phyloP scores from a whole-genome alignment of 2,888 invertebrate genomes.

The Macrophya alboannulata region DNA sequence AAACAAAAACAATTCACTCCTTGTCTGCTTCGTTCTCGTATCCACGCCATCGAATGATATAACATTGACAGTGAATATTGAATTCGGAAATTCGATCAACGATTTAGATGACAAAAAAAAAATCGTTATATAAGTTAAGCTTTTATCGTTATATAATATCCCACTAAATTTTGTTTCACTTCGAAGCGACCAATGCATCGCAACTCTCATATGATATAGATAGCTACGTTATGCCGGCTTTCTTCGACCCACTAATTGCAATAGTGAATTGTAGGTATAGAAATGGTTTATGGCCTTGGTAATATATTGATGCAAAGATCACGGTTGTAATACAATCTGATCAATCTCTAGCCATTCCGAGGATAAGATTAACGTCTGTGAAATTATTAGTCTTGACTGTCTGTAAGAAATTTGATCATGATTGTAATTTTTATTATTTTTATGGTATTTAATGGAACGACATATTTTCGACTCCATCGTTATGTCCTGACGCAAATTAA shows the following conservation, averaged over 20 bases:
- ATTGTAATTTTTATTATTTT: not conserved
- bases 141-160: not conserved
- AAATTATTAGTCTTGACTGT: not conserved
- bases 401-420: not conserved
- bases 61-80: slow-evolving; percentile 10
- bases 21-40: slow-evolving; percentile 12
- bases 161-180: not conserved
- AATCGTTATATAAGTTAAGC: not conserved
- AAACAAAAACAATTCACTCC: slow-evolving; percentile 31
- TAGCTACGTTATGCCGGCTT: not conserved
- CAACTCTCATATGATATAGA: not conserved
- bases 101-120: not conserved
- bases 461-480: not conserved
- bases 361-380: not conserved
- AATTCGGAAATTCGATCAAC: not conserved
- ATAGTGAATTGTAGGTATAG: slow-evolving; percentile 7
- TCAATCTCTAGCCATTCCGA: not conserved
- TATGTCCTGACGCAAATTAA: not conserved
- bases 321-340: not conserved
- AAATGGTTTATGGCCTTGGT: not conserved
- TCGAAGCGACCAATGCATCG: not conserved
- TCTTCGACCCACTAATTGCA: slow-evolving; percentile 24
- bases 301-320: not conserved
- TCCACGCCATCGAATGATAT: not conserved
- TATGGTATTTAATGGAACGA: not conserved